phyloP scores from a whole-genome alignment of 2,888 invertebrate genomes.

The Mechanitis messenoides region DNA sequence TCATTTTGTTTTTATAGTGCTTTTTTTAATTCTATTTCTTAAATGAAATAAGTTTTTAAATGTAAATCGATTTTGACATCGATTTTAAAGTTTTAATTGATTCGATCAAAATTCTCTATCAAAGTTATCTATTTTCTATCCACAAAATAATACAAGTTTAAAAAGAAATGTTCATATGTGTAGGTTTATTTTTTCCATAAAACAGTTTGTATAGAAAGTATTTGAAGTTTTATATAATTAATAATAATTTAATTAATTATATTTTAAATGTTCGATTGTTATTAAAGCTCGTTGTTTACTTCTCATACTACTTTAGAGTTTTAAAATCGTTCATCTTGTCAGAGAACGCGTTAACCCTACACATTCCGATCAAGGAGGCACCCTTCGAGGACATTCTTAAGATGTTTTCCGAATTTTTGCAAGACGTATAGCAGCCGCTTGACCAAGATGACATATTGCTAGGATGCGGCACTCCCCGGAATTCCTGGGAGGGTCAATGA shows the following conservation, averaged over 20 bases:
- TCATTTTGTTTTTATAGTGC: neutral
- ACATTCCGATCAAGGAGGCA: constrained; percentile 25
- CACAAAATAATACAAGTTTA: neutral
- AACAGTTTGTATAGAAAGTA: too few relatives aligned
- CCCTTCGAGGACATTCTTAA: constrained; percentile 53
- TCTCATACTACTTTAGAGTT: neutral
- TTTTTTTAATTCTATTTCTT: neutral
- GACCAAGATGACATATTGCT: constrained; percentile 70
- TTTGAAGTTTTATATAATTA: too few relatives aligned
- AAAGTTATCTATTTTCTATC: neutral
- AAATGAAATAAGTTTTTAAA: neutral
- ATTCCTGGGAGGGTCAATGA: constrained; percentile 48
- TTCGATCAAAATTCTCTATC: too few relatives aligned
- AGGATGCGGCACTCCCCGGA: constrained; percentile 53
- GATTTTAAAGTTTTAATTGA: neutral
- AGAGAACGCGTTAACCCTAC: constrained; percentile 32
- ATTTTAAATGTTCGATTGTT: too few relatives aligned
- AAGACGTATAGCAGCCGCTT: constrained; percentile 70
- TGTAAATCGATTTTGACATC: neutral
- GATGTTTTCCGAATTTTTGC: constrained; percentile 68
- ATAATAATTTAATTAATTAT: too few relatives aligned
- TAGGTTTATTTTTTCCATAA: too few relatives aligned
- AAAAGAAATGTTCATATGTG: too few relatives aligned
- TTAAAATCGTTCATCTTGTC: constrained; percentile 2
- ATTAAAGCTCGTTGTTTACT: neutral